Base-by-base conservation (phyloP, 2,888 invertebrate species). In the Noctuana brunneofusca region DNA sequence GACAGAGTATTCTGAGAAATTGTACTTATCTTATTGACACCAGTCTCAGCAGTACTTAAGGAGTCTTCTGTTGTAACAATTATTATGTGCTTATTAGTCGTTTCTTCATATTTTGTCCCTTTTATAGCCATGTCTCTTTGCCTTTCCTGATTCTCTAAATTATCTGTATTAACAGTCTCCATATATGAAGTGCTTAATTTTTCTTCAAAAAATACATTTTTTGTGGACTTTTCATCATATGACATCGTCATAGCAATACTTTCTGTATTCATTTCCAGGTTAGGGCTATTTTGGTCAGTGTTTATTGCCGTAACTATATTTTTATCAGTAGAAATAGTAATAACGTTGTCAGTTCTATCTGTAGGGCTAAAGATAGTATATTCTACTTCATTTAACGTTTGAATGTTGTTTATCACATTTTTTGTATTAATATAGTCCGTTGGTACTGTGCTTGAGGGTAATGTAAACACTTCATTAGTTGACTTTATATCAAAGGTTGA, bases 391-490 rank as follows among this genome's bases (percentile, higher is more conserved):
- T 1, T 41, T 0, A 46, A 12, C 35, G 32, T 50, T 16, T 41
- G 46, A 50, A 38, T 30, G 14, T 27, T 55, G 14, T 12, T 46
- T 38, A 18, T 11, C 55, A 11, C 32, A 20, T 20, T 16, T 14
- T 32, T 14, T 8, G 11, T 5, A n/a, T n/a, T 20, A n/a, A 6
- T n/a, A 48, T 48, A n/a, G 0, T 16, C 9, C 8, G n/a, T 49
- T 24, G 27, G 53, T 38, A 38, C 38, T 14, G 32, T 52, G 18
- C 32, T 52, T 52, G 32, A 30, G 0, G 24, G 14, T 54, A 38
- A 20, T 4, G 35, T 22, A 38, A 14, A 24, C 3, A 16, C 24
- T 20, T 24, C 24, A 22, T 14, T 49, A 27, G 14, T 48, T 48
- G 46, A 48, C 14, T n/a, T 49, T 14, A 49, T 3, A 49, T 24